Percentiles rank a stretch among this genome's conserved stretches.
Evolutionary conservation across 2,113 vertebrate species (phyloP).

Genomic region (Calidris pugnax): DNA sequence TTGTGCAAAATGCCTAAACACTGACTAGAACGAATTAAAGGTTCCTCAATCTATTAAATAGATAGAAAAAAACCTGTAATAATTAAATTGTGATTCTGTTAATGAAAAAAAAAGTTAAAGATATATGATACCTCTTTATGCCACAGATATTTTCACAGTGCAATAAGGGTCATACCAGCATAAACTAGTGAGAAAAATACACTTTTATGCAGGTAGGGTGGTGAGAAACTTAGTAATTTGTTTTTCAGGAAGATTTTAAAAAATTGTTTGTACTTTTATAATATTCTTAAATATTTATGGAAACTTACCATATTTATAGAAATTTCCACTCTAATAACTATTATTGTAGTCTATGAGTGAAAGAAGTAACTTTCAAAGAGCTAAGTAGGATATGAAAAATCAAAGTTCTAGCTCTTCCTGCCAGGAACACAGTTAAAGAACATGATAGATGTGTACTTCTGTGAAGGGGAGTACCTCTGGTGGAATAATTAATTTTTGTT

Average conservation of each 20-base stretch:
- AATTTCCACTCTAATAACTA: neutral
- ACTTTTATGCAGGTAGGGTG: neutral
- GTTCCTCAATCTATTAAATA: neutral
- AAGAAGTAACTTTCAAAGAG: neutral
- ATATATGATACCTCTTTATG: neutral
- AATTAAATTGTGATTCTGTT: neutral
- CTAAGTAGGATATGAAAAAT: neutral
- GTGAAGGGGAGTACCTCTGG: neutral
- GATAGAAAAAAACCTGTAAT: neutral
- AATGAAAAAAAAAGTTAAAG: neutral
- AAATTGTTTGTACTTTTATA: neutral
- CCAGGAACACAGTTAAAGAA: neutral
- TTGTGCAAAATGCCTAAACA: neutral
- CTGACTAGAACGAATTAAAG: neutral
- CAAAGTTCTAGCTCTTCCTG: neutral
- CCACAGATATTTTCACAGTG: neutral
- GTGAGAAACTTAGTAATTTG: neutral
- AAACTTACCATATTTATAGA: neutral
- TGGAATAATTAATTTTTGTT: neutral
- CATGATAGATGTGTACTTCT: neutral
- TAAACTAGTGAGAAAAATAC: neutral
- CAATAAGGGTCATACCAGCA: neutral
- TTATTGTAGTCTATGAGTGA: neutral
- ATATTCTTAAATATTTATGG: neutral
- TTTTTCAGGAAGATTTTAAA: neutral